Evolutionary conservation across 2,113 vertebrate genomes (phyloP).

Genomic region (Halichoerus grypus): DNA sequence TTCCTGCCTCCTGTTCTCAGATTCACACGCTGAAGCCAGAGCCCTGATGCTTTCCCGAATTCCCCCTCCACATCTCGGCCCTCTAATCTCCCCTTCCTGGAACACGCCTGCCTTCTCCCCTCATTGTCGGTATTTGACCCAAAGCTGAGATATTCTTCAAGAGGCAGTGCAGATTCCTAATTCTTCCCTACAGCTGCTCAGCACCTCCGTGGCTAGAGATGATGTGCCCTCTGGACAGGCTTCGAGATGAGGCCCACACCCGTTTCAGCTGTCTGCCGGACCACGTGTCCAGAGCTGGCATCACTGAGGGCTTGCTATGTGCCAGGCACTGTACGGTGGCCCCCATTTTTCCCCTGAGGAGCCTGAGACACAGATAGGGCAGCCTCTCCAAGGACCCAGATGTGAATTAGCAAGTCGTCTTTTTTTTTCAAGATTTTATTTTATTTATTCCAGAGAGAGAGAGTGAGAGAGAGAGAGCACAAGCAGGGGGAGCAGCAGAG

Average conservation of each 20-base stretch:
- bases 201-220: background rate
- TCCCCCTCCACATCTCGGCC: rapidly evolving
- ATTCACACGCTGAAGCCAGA: background rate
- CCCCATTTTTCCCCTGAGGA: background rate
- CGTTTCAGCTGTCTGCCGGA: background rate
- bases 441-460: background rate
- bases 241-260: background rate
- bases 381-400: background rate
- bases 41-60: rapidly evolving
- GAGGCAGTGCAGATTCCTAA: rapidly evolving
- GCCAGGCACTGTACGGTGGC: background rate
- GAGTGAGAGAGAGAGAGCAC: background rate
- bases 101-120: too few species aligned
- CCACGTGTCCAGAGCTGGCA: rapidly evolving
- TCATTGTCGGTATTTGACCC: background rate
- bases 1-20: background rate
- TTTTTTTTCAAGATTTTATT: background rate
- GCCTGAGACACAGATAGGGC: background rate
- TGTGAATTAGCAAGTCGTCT: background rate
- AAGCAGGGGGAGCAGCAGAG: background rate
- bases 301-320: background rate
- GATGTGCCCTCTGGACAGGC: too few species aligned
- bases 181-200: too few species aligned
- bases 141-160: background rate
- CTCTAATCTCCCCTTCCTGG: background rate